phyloP scores from a whole-genome alignment of 2,113 vertebrate species.

The Ailuropoda melanoleuca region DNA sequence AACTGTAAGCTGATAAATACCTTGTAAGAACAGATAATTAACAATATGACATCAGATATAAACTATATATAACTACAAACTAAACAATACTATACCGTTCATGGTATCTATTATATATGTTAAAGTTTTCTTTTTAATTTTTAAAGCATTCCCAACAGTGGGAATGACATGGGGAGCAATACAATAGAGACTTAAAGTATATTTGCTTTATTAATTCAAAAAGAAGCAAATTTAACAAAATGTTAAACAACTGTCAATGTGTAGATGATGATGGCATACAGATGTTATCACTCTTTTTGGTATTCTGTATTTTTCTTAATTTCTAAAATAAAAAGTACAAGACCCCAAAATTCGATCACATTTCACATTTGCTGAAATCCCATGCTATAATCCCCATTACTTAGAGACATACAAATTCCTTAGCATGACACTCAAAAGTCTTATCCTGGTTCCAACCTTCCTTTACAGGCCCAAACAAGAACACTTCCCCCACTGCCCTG shows the following conservation, averaged over 20 bases:
- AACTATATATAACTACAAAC: neutral
- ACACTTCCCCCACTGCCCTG: neutral
- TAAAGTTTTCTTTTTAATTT: neutral
- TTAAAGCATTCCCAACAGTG: neutral
- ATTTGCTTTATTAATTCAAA: constrained; percentile 3
- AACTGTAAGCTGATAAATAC: neutral
- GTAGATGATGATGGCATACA: neutral
- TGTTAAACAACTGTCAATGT: neutral
- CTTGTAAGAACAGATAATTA: neutral
- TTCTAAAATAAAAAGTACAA: constrained; percentile 12
- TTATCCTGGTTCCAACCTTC: neutral
- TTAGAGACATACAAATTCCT: neutral
- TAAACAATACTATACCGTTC: neutral
- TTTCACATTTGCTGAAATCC: constrained; percentile 34
- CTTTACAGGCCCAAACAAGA: neutral
- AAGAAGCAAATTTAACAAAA: constrained; percentile 33
- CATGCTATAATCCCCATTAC: neutral
- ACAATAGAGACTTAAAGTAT: neutral
- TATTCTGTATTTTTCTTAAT: neutral
- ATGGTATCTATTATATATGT: neutral
- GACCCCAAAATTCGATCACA: neutral
- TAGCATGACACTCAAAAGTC: neutral
- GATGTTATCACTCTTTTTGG: neutral
- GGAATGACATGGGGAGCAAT: neutral
- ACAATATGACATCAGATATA: neutral